Evolutionary conservation across 2,797 vertebrate species (phyloP).

Genomic region (Catostomus latipinnis): DNA sequence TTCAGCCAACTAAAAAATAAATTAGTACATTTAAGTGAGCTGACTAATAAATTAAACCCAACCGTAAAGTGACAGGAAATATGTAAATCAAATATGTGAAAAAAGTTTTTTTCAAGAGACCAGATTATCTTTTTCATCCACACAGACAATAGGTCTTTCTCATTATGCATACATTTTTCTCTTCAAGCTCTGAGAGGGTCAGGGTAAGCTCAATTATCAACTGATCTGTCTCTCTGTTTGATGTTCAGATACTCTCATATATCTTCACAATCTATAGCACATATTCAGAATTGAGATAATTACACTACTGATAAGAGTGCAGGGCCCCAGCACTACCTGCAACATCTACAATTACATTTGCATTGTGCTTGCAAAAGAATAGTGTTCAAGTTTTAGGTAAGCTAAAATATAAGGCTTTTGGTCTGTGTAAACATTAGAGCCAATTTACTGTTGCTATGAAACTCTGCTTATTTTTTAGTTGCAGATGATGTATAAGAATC

Average conservation of each 20-base stretch:
- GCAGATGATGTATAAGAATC: no score
- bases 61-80: neutral
- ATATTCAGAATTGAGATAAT: neutral
- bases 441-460: no score
- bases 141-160: neutral
- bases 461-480: no score
- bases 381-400: no score
- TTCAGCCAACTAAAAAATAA: slow-evolving; percentile 32
- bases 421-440: no score
- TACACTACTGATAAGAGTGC: neutral
- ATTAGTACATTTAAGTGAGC: neutral
- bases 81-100: neutral
- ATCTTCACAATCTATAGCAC: neutral
- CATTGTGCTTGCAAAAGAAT: no score
- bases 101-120: neutral
- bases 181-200: no score
- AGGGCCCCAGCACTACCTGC: neutral
- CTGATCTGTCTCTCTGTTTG: no score
- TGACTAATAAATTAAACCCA: neutral
- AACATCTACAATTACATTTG: neutral
- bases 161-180: neutral
- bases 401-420: no score
- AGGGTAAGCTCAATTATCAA: no score
- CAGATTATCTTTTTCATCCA: no score
- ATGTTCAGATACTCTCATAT: no score